Conservation (phyloP, 2,797 vertebrate genomes). For the Fistularia tabacaria region DNA sequence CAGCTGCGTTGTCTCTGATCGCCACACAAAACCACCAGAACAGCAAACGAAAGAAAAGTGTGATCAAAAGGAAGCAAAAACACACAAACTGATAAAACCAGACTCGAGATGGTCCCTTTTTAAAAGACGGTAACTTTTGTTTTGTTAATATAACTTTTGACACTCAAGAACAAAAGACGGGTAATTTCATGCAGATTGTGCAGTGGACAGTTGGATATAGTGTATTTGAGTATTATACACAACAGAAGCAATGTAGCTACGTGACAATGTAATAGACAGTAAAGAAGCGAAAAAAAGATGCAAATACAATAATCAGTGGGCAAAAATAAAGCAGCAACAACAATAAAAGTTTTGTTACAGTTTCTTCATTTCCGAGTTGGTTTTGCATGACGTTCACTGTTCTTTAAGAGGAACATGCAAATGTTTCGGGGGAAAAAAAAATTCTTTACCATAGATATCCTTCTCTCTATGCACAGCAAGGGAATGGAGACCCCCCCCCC, state of each 20-base stretch:
- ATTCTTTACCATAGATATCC: too few relatives aligned
- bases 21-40: constrained; percentile 2
- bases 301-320: constrained; percentile 24
- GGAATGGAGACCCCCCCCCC: too few relatives aligned
- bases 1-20: constrained; percentile 10
- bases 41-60: constrained; percentile 25
- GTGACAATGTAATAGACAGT: constrained; percentile 27
- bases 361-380: background rate
- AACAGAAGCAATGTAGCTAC: constrained; percentile 53
- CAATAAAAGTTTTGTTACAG: constrained; percentile 21
- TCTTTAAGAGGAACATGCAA: background rate
- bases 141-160: constrained; percentile 39
- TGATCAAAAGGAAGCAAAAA: constrained; percentile 27
- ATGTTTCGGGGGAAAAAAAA: too few relatives aligned
- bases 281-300: constrained; percentile 24
- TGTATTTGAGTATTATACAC: constrained; percentile 38
- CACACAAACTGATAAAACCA: constrained; percentile 32
- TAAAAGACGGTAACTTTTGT: constrained; percentile 31
- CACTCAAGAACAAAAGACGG: constrained; percentile 41
- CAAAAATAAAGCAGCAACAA: constrained; percentile 22
- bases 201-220: constrained; percentile 52
- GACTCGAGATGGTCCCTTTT: constrained; percentile 59
- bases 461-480: too few relatives aligned
- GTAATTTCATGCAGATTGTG: constrained; percentile 57
- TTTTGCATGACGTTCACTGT: constrained; percentile 1